These are phyloP conservation scores for Drosophila insularis DNA, from an alignment of 1,140 invertebrate genomes.

Conservation along the genomic window DNA sequence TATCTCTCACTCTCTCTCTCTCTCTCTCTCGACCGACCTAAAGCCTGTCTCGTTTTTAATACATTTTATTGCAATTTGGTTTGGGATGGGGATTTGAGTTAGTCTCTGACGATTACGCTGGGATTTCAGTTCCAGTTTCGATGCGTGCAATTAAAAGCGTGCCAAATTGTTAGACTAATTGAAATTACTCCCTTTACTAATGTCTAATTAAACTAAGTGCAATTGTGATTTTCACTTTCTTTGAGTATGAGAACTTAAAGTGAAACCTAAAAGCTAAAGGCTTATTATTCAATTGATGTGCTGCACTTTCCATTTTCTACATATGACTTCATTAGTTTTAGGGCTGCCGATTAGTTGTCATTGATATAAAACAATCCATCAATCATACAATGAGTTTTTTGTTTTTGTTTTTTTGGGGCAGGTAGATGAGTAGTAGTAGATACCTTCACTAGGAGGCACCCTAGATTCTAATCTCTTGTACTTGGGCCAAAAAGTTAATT, in stretches of 20 bases:
- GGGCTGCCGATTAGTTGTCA: conserved; percentile 59
- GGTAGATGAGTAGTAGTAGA: conserved; percentile 11
- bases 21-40: not conserved
- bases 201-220: conserved; percentile 68
- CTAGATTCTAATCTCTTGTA: conserved; percentile 62
- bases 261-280: no score
- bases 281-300: no score
- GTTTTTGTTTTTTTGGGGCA: conserved; percentile 2
- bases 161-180: conserved; percentile 68
- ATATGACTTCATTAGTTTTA: conserved; percentile 52
- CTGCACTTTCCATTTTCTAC: not conserved
- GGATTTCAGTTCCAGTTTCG: conserved; percentile 28
- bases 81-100: conserved; percentile 30
- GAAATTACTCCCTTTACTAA: conserved; percentile 54
- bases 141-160: conserved; percentile 63
- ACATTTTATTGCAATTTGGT: conserved; percentile 74
- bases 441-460: conserved; percentile 28
- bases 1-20: not conserved
- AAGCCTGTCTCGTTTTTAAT: conserved; percentile 66
- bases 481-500: conserved; percentile 79
- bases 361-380: conserved; percentile 72
- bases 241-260: not conserved
- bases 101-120: conserved; percentile 31
- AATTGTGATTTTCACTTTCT: conserved; percentile 42
- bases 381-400: conserved; percentile 57